Conservation (phyloP, 2,888 invertebrate species). For the Agonopterix subpropinquella region DNA sequence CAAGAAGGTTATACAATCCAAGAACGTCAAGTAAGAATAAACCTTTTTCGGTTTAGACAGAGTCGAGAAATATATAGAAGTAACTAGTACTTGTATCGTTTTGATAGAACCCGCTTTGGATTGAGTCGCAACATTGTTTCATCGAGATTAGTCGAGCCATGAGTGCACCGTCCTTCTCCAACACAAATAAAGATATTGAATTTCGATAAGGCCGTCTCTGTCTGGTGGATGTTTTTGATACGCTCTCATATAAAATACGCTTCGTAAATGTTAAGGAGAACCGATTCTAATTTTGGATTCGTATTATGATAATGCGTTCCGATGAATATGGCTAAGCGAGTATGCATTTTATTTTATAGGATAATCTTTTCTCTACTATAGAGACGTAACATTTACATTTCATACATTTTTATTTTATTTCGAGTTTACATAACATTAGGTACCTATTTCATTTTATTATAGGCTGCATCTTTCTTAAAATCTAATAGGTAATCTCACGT, state of each 20-base stretch:
- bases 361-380: neutral
- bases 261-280: slow-evolving; percentile 25
- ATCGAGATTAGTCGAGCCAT: slow-evolving; percentile 58
- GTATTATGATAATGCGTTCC: slow-evolving; percentile 14
- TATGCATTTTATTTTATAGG: neutral
- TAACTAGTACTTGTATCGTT: slow-evolving; percentile 21
- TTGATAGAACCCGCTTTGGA: slow-evolving; percentile 33
- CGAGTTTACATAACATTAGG: no score
- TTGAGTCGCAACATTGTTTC: slow-evolving; percentile 67
- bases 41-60: slow-evolving; percentile 11
- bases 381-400: no score
- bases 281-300: slow-evolving; percentile 18
- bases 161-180: slow-evolving; percentile 61
- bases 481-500: no score
- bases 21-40: slow-evolving; percentile 16
- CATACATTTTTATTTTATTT: no score
- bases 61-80: no score
- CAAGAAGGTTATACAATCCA: slow-evolving; percentile 13
- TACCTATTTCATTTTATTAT: no score
- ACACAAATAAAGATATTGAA: slow-evolving; percentile 70
- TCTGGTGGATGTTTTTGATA: slow-evolving; percentile 43
- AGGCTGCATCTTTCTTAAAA: no score
- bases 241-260: slow-evolving; percentile 32
- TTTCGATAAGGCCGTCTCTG: slow-evolving; percentile 59
- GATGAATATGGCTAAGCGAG: slow-evolving; percentile 1